Percentiles rank a stretch among this genome's conserved stretches.
Evolutionary conservation across 2,797 vertebrate genomes (phyloP).

Genomic region (Eulemur mongoz): DNA sequence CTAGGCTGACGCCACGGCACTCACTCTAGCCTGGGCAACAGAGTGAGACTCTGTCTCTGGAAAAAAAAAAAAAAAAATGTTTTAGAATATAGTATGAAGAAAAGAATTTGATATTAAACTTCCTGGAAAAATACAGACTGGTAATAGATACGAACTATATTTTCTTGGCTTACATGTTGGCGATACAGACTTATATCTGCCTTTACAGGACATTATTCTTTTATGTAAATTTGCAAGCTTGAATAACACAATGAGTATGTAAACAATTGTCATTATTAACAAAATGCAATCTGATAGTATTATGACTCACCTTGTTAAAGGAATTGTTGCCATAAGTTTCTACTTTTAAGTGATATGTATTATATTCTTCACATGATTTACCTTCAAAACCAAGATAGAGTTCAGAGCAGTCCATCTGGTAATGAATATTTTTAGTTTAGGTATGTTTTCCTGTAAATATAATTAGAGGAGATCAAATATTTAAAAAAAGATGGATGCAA

Average conservation of each 20-base stretch:
- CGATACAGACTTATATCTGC: not conserved
- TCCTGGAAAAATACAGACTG: not conserved
- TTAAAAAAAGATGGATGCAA: not conserved
- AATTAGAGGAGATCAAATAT: not conserved
- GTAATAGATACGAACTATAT: conserved; percentile 7
- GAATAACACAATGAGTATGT: not conserved
- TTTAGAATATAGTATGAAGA: not conserved
- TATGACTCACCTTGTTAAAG: not conserved
- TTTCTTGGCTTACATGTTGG: conserved; percentile 53
- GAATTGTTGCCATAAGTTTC: not conserved
- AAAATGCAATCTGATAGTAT: conserved; percentile 12
- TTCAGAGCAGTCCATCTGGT: not conserved
- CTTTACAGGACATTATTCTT: not conserved
- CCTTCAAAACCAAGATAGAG: not conserved
- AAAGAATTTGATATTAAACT: conserved; percentile 12
- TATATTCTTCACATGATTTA: not conserved
- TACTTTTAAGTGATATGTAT: not conserved
- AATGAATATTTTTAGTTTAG: not conserved
- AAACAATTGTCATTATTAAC: conserved; percentile 62
- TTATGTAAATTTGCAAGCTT: conserved; percentile 53
- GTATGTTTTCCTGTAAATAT: not conserved
- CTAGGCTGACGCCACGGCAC: too few relatives aligned
- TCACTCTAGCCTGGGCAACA: too few relatives aligned
- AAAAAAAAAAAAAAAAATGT: too few relatives aligned
- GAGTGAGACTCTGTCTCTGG: too few relatives aligned